These are phyloP conservation scores for Takifugu flavidus DNA, from an alignment of 2,113 vertebrate species.

Conservation along the genomic window DNA sequence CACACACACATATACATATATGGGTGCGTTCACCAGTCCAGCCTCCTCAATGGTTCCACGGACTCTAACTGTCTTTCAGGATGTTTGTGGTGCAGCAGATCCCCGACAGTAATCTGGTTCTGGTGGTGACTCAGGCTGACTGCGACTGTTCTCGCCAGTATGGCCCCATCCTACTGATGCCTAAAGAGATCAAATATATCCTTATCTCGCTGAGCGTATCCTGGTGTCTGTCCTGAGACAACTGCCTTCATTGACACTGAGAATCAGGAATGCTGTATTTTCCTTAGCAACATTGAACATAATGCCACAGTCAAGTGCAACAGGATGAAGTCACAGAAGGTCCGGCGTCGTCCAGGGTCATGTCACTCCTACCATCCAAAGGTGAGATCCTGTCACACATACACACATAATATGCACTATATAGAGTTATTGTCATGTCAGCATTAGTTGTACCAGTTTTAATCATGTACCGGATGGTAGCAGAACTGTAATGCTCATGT, in stretches of 20 bases:
- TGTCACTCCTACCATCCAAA: conserved; percentile 91
- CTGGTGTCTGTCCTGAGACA: background rate
- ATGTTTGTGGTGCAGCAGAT: conserved; percentile 91
- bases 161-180: conserved; percentile 76
- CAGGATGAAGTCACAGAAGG: conserved; percentile 93
- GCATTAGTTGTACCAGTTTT: too few species aligned
- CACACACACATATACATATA: conserved; percentile 2
- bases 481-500: too few species aligned
- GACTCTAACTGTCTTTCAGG: conserved; percentile 66
- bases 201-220: conserved; percentile 53
- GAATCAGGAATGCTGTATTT: background rate
- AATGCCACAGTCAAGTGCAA: conserved; percentile 92
- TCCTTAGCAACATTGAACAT: conserved; percentile 83
- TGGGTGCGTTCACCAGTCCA: background rate
- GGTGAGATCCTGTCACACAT: conserved; percentile 26
- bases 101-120: conserved; percentile 83
- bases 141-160: conserved; percentile 88
- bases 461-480: too few species aligned
- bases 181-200: conserved; percentile 97
- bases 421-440: background rate
- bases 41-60: background rate
- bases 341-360: conserved; percentile 82
- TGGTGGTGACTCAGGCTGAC: conserved; percentile 82
- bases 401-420: background rate
- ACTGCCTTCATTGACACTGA: background rate